These are phyloP conservation scores for Acomys russatus DNA, from an alignment of 2,797 vertebrate genomes.

Conservation along the genomic window DNA sequence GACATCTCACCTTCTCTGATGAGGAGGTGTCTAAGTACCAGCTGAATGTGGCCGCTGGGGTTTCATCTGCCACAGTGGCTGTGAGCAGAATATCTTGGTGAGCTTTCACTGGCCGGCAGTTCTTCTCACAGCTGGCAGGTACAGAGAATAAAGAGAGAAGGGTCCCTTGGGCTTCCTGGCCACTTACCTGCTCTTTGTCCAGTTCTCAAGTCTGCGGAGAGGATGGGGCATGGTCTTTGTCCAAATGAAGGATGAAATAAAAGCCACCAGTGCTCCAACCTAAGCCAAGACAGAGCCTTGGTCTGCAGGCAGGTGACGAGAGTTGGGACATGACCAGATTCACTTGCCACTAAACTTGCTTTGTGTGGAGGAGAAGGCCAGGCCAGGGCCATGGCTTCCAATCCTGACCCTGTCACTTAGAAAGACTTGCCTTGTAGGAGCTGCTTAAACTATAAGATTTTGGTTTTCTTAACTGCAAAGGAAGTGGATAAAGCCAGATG, in stretches of 20 bases:
- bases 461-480: neutral
- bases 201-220: conserved; percentile 20
- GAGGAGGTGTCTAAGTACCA: conserved; percentile 88
- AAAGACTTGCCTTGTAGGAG: neutral
- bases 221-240: neutral
- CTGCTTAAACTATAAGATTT: neutral
- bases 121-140: conserved; percentile 87
- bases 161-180: rapidly evolving
- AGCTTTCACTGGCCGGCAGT: conserved; percentile 85
- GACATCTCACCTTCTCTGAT: conserved; percentile 85
- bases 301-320: neutral
- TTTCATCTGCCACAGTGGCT: conserved; percentile 75
- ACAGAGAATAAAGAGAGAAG: neutral
- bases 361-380: neutral
- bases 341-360: neutral
- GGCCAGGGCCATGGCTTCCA: neutral
- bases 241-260: neutral
- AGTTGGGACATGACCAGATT: neutral
- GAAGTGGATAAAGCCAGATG: neutral
- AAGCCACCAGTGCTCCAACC: neutral
- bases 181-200: neutral
- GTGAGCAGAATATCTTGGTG: conserved; percentile 80
- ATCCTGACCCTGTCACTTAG: neutral
- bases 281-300: neutral
- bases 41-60: conserved; percentile 73